phyloP scores from a whole-genome alignment of 2,113 vertebrate genomes.

The Etheostoma cragini region DNA sequence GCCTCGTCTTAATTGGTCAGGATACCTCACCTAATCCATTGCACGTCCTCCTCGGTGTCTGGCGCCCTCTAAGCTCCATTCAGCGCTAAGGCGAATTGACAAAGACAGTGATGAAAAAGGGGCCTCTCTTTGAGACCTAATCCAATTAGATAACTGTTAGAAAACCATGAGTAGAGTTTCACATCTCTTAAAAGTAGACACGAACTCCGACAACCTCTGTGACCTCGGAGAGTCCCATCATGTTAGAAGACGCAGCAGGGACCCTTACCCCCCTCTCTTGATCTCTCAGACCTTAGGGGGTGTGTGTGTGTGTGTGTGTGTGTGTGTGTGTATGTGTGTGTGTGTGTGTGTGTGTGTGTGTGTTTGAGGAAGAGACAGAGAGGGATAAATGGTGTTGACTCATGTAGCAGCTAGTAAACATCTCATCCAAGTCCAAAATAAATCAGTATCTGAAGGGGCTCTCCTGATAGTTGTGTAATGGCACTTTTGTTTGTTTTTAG shows the following conservation, averaged over 20 bases:
- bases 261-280: conserved; percentile 49
- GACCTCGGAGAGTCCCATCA: conserved; percentile 67
- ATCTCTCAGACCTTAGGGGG: conserved; percentile 51
- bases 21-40: conserved; percentile 77
- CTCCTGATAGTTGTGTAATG: conserved; percentile 55
- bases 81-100: conserved; percentile 54
- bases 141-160: conserved; percentile 82
- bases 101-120: conserved; percentile 72
- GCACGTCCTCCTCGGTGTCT: conserved; percentile 57
- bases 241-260: conserved; percentile 68
- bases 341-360: conserved; percentile 23
- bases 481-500: conserved; percentile 70
- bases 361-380: conserved; percentile 9
- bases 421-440: conserved; percentile 38
- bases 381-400: conserved; percentile 13
- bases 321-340: conserved; percentile 1
- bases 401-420: conserved; percentile 25
- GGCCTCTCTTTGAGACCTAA: conserved; percentile 77
- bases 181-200: conserved; percentile 72
- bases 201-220: conserved; percentile 66
- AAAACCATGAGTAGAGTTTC: conserved; percentile 75
- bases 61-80: conserved; percentile 67
- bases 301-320: conserved; percentile 14
- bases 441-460: conserved; percentile 44
- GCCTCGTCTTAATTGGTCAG: conserved; percentile 82